These are phyloP conservation scores for Vidua macroura DNA, from an alignment of 2,113 vertebrate species.

Conservation along the genomic window DNA sequence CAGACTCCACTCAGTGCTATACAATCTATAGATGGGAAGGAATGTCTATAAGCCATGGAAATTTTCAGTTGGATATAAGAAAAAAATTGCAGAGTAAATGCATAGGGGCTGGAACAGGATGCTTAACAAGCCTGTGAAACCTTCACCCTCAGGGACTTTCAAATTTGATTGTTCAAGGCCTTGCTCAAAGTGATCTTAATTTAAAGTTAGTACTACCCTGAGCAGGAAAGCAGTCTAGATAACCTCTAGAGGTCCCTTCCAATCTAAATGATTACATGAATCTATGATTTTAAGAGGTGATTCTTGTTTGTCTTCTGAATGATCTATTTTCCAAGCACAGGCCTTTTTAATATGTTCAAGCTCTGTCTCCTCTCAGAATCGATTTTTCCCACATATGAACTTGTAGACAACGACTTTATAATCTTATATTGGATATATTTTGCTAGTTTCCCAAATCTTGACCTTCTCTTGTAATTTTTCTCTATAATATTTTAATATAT, in stretches of 20 bases:
- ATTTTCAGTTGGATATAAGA: background rate
- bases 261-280: background rate
- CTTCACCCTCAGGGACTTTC: background rate
- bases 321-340: background rate
- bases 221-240: background rate
- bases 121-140: background rate
- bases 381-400: rapidly evolving
- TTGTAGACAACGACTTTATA: background rate
- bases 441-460: background rate
- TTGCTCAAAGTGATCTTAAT: background rate
- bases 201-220: background rate
- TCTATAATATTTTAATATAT: background rate
- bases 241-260: background rate
- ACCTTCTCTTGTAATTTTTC: background rate
- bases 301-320: background rate
- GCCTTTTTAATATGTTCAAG: background rate
- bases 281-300: background rate
- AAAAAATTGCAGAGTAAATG: background rate
- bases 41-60: background rate
- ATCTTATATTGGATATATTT: background rate
- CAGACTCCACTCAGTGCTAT: background rate
- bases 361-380: background rate
- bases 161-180: background rate
- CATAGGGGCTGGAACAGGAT: background rate
- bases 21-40: background rate